Base-by-base conservation (phyloP, 2,888 invertebrate genomes). In the Cantharis rustica region DNA sequence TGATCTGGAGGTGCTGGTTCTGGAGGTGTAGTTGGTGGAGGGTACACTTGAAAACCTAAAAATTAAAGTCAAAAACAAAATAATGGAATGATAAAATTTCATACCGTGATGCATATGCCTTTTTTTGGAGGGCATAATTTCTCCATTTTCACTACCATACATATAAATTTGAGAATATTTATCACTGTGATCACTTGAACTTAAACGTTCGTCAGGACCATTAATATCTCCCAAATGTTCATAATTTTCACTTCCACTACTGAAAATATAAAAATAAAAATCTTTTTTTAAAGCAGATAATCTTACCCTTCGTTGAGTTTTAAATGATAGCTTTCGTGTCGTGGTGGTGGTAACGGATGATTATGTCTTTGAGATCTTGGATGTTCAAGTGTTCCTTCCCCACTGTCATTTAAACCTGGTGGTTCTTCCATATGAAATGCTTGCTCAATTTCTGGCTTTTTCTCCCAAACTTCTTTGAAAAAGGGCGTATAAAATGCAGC, bases 391-490 rank as follows among this genome's bases (percentile, higher is more conserved):
- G 93, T 93, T 15, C 93, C 93, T 86, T 93, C 93, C 1, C 93
- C 93, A 73, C 93, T 93, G 86, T 93, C 93, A 83, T 91, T 90
- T 78, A 91, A 86, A 80, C 87, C 88, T 10, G 85, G 84, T 2
- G 89, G 92, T 84, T 95, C 95, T 86, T 96, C 96, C 92, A 96
- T 93, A 81, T 96, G 94, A 88, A 96, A 96, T 16, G 97, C 95
- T 85, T 96, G 95, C 87, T 98, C 98, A 73, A 98, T 97, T 89
- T 97, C 97, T 26, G 96, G 96, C 84, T 97, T 97, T 84, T 96
- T 95, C 87, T 97, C 97, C 97, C 97, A 98, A 17, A 96, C 97
- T 88, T 97, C 97, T 87, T 97, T 96, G 90, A 98, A 96, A 90
- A 98, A 98, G 68, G 97, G 97, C 68, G 96, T 96, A 88, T 96